These are phyloP conservation scores for Oscheius sp. DNA, from an alignment of 2,888 invertebrate genomes.

Conservation along the genomic window DNA sequence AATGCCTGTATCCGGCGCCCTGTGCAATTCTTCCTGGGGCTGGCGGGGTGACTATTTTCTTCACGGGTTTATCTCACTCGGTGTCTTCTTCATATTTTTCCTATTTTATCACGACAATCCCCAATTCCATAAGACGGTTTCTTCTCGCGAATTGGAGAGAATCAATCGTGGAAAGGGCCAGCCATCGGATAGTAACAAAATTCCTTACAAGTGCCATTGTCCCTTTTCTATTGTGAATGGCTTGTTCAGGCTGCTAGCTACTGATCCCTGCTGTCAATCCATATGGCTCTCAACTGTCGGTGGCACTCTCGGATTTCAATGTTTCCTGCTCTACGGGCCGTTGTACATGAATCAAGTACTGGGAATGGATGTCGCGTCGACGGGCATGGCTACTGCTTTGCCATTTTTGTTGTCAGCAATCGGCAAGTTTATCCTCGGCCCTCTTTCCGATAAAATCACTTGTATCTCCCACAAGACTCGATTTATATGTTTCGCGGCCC, in stretches of 20 bases:
- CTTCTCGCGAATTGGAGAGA: conserved; percentile 18
- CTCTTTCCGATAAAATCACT: conserved; percentile 44
- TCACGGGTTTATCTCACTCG: conserved; percentile 37
- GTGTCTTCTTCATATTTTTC: conserved; percentile 35
- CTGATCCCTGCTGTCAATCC: conserved; percentile 24
- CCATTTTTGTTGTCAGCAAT: conserved; percentile 48
- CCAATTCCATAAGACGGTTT: conserved; percentile 16
- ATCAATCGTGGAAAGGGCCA: conserved; percentile 21
- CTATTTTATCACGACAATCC: conserved; percentile 43
- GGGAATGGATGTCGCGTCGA: conserved; percentile 35
- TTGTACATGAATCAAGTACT: conserved; percentile 52
- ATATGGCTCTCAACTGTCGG: conserved; percentile 46
- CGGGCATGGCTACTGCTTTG: conserved; percentile 48
- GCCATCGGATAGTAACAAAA: background rate
- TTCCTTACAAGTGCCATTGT: conserved; percentile 25
- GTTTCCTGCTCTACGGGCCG: conserved; percentile 56
- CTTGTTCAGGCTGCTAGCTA: conserved; percentile 28
- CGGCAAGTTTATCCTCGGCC: conserved; percentile 47
- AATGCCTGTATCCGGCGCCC: conserved; percentile 45
- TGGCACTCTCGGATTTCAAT: conserved; percentile 57
- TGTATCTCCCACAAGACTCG: conserved; percentile 46
- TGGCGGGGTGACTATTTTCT: conserved; percentile 48
- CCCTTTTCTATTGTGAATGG: background rate
- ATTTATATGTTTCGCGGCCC: conserved; percentile 55
- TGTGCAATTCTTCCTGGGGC: conserved; percentile 45